Evolutionary conservation across 2,888 invertebrate species (phyloP).

Genomic region (Watsonalla cultraria): DNA sequence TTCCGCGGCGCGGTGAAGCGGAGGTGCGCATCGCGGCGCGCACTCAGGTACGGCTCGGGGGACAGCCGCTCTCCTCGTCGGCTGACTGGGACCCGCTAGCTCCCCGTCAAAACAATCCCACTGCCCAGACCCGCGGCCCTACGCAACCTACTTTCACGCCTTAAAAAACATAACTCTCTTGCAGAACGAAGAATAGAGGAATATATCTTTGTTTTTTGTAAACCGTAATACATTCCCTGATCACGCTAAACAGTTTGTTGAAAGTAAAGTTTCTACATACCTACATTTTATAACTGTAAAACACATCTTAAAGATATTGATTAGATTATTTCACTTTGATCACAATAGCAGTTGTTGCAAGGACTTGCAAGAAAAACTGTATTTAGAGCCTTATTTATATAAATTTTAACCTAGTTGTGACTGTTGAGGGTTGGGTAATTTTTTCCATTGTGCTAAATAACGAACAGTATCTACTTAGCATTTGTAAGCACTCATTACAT

Average conservation of each 20-base stretch:
- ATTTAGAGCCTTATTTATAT: not conserved
- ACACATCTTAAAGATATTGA: no score
- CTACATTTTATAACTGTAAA: no score
- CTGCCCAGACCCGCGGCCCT: conserved; percentile 12
- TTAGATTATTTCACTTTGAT: no score
- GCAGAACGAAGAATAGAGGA: no score
- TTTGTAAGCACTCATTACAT: not conserved
- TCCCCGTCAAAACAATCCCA: conserved; percentile 45
- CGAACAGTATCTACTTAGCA: not conserved
- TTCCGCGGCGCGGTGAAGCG: conserved; percentile 65
- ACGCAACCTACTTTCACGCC: not conserved
- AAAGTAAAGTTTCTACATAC: no score
- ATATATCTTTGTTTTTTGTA: no score
- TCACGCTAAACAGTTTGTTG: no score
- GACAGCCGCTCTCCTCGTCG: conserved; percentile 38
- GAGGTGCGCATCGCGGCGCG: conserved; percentile 74
- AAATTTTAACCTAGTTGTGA: not conserved
- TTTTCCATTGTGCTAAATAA: not conserved
- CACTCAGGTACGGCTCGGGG: conserved; percentile 57
- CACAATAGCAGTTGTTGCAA: no score
- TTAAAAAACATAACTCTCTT: not conserved
- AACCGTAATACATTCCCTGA: no score
- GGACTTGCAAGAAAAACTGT: not conserved
- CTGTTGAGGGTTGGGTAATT: not conserved
- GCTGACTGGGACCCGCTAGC: conserved; percentile 9